phyloP scores from a whole-genome alignment of 2,888 invertebrate genomes.

The Odontocolon sp. region DNA sequence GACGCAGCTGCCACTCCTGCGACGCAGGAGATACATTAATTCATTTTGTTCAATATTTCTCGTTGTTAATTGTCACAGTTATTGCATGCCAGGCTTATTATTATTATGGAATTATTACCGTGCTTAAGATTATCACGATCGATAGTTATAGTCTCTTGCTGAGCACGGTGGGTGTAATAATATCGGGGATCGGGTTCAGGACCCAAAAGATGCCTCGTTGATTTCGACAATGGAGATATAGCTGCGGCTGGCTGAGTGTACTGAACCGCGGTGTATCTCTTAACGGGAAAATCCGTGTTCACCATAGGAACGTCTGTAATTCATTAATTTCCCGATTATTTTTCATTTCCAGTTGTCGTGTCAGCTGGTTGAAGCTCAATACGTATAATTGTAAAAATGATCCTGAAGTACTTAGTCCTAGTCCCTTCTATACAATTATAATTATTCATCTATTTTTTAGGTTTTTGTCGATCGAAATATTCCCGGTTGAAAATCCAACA shows the following conservation, averaged over 20 bases:
- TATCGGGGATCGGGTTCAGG: conserved; percentile 85
- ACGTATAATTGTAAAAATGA: neutral
- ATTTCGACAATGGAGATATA: conserved; percentile 88
- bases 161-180: conserved; percentile 84
- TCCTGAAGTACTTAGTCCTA: neutral
- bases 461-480: no score
- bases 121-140: conserved; percentile 79
- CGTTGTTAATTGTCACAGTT: neutral
- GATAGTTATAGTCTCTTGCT: conserved; percentile 79
- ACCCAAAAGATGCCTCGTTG: conserved; percentile 89
- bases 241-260: conserved; percentile 91
- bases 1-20: conserved; percentile 81
- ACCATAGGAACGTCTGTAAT: conserved; percentile 85
- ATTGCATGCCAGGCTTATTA: conserved; percentile 2
- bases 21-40: conserved; percentile 57
- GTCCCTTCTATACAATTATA: no score
- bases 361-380: neutral
- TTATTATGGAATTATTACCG: conserved; percentile 69
- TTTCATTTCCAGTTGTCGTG: neutral
- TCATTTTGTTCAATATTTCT: conserved; percentile 18
- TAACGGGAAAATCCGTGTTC: conserved; percentile 89
- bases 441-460: no score
- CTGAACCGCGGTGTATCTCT: conserved; percentile 89
- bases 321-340: conserved; percentile 34
- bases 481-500: no score